A percentile compares a stretch with the other conserved stretches of the same genome.
phyloP scores from a whole-genome alignment of 2,888 invertebrate species.

The Hermodice carunculata region DNA sequence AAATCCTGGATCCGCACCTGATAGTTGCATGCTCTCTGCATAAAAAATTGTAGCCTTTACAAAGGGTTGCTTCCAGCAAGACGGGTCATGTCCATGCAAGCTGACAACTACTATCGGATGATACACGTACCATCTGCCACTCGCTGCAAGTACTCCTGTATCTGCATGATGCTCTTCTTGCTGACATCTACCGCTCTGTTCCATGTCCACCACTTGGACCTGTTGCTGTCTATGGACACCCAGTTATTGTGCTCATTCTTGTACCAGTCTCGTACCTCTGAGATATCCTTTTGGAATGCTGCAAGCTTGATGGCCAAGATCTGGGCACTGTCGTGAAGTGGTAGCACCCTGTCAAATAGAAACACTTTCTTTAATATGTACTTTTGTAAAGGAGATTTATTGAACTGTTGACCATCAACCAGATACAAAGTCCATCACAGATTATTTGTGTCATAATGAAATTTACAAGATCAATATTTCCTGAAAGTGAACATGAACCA shows the following conservation, averaged over 20 bases:
- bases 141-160: conserved; percentile 65
- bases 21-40: background rate
- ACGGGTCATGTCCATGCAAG: background rate
- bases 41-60: background rate
- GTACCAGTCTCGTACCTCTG: conserved; percentile 61
- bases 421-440: too few species aligned
- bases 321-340: conserved; percentile 67
- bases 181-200: conserved; percentile 55
- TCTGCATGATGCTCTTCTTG: conserved; percentile 59
- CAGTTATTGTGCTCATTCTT: conserved; percentile 64
- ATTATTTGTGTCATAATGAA: too few species aligned
- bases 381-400: too few species aligned
- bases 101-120: background rate
- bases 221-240: conserved; percentile 49
- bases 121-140: conserved; percentile 55
- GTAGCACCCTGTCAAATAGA: conserved; percentile 45
- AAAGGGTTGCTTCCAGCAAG: background rate
- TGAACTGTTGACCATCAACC: too few species aligned
- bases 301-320: conserved; percentile 62
- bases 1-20: background rate
- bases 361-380: too few species aligned
- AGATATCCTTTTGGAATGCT: conserved; percentile 54
- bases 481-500: too few species aligned
- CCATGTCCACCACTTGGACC: conserved; percentile 70
- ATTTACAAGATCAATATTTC: too few species aligned